phyloP scores from a whole-genome alignment of 1,140 invertebrate genomes.

The Dryas iulia region DNA sequence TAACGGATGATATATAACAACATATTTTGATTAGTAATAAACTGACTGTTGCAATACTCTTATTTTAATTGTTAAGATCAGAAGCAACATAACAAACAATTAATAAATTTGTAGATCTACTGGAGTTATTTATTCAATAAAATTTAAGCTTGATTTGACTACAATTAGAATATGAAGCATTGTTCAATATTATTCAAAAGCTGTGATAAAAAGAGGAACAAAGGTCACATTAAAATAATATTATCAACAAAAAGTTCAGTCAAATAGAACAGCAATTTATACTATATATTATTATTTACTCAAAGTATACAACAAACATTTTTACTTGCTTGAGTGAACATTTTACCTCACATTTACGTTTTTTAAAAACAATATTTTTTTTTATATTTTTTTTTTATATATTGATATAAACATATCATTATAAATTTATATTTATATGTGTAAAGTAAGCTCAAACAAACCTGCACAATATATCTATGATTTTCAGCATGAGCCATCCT shows the following conservation, averaged over 20 bases:
- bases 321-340: not conserved
- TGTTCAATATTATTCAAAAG: constrained; percentile 14
- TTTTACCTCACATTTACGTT: no score
- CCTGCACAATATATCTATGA: constrained; percentile 82
- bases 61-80: no score
- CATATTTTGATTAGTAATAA: no score
- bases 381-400: no score
- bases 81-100: no score
- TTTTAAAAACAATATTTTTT: no score
- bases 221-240: constrained; percentile 35
- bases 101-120: no score
- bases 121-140: not conserved
- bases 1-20: no score
- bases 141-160: not conserved
- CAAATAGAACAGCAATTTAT: constrained; percentile 13
- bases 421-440: no score
- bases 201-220: constrained; percentile 31
- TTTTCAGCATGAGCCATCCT: constrained; percentile 80
- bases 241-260: constrained; percentile 29
- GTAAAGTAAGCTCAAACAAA: constrained; percentile 37
- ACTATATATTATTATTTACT: not conserved
- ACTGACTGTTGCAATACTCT: no score
- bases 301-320: not conserved
- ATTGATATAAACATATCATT: no score
- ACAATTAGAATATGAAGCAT: not conserved